A percentile compares a stretch with the other conserved stretches of the same genome.
Conservation (phyloP, 2,113 vertebrate species). For the Desmodus rotundus region DNA sequence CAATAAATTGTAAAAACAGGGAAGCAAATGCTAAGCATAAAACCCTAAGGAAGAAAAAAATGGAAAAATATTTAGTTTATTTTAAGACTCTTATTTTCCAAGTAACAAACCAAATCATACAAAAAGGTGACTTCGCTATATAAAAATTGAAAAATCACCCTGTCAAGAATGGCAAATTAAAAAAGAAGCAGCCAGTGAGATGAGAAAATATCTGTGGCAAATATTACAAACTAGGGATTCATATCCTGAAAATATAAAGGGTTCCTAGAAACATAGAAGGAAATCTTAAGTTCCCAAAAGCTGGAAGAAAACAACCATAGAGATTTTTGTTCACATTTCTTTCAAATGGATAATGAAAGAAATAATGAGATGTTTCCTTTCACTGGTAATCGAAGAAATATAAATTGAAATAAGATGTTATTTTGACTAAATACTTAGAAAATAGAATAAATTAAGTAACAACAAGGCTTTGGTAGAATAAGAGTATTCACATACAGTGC, state of each 20-base stretch:
- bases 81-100: background rate
- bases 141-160: background rate
- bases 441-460: background rate
- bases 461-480: background rate
- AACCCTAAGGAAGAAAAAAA: background rate
- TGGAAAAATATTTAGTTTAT: background rate
- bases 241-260: background rate
- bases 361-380: background rate
- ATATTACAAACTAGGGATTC: background rate
- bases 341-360: background rate
- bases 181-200: background rate
- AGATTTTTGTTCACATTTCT: background rate
- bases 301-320: background rate
- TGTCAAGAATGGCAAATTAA: background rate
- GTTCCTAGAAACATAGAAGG: background rate
- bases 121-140: background rate
- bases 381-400: background rate
- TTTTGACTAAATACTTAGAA: background rate
- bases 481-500: background rate
- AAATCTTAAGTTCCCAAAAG: background rate
- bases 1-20: background rate
- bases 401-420: background rate
- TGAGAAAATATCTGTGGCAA: background rate
- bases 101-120: background rate
- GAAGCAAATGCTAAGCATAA: background rate